Evolutionary conservation across 1,140 invertebrate species (phyloP).

Genomic region (Neodiprion virginianus): DNA sequence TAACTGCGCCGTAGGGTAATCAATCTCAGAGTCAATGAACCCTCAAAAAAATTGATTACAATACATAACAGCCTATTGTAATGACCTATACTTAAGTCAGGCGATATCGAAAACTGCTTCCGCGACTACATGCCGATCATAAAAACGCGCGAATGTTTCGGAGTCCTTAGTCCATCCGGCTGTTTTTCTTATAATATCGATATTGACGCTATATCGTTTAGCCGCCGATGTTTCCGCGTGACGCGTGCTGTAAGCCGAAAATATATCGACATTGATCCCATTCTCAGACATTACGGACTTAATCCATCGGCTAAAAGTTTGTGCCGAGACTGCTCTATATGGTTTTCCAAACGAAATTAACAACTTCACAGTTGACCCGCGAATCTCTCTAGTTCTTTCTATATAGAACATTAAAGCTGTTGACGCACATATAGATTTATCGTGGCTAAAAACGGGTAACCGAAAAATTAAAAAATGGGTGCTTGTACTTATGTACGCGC

Average conservation of each 20-base stretch:
- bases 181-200: constrained; percentile 30
- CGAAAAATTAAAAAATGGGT: constrained; percentile 3
- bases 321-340: constrained; percentile 9
- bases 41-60: no score
- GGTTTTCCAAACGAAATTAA: constrained; percentile 21
- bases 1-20: no score
- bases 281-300: constrained; percentile 20
- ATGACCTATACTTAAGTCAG: no score
- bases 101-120: not conserved
- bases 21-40: no score
- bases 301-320: constrained; percentile 29
- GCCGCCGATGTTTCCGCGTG: constrained; percentile 38
- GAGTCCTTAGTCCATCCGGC: constrained; percentile 35
- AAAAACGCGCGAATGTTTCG: constrained; percentile 33
- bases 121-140: constrained; percentile 30
- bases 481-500: no score
- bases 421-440: constrained; percentile 15
- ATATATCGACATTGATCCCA: constrained; percentile 32
- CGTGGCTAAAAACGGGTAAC: constrained; percentile 16
- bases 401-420: constrained; percentile 19
- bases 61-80: no score
- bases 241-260: constrained; percentile 31
- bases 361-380: not conserved
- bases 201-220: constrained; percentile 27
- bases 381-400: constrained; percentile 13